Base-by-base conservation (phyloP, 2,113 vertebrate species). In the Drymodes brunneopygia region DNA sequence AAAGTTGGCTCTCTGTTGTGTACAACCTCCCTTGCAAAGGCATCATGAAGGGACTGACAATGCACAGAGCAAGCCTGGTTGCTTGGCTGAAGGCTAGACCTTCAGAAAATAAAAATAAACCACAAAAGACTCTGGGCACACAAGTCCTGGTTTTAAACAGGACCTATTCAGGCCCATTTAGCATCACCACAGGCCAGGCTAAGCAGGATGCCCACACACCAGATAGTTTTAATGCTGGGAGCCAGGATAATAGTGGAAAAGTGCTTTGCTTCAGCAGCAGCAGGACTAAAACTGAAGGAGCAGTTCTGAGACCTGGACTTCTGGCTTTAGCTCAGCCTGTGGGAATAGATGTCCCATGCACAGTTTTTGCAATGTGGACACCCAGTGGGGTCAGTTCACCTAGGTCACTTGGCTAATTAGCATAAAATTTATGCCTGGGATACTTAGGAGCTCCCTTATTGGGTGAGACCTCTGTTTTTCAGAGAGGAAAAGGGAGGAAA, bases 21-120 rank as follows among this genome's bases (percentile, higher is more conserved):
- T 45, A 19, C 53, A 33, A 5, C 31, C 10, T 53, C 15, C 18
- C 28, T 28, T 74, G 40, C 31, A 74, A 74, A 44, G 44, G 10
- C 66, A 29, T 42, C 2, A 0, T 4, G 20, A 53, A 11, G 28
- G 25, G 5, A 14, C n/a, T 81, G 70, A 23, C 2, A 62, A 9
- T 35, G 61, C 38, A 18, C 1, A 79, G 45, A 86, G 35, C 12
- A 78, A 64, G 19, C 19, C 50, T 69, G 24, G n/a, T 45, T 67
- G 14, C n/a, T 51, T 75, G 61, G 35, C n/a, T 78, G 21, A 87
- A 87, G 42, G 54, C 25, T 12, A 40, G 13, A 70, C 10, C 9
- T 84, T 73, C 24, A 73, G 40, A 67, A 85, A 66, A 45, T 16
- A 1, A 36, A 57, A 42, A 20, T 22, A 71, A 22, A 5, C 16